A percentile compares a stretch with the other conserved stretches of the same genome.
phyloP scores from a whole-genome alignment of 1,140 invertebrate genomes.

The Eriocheir sinensis region DNA sequence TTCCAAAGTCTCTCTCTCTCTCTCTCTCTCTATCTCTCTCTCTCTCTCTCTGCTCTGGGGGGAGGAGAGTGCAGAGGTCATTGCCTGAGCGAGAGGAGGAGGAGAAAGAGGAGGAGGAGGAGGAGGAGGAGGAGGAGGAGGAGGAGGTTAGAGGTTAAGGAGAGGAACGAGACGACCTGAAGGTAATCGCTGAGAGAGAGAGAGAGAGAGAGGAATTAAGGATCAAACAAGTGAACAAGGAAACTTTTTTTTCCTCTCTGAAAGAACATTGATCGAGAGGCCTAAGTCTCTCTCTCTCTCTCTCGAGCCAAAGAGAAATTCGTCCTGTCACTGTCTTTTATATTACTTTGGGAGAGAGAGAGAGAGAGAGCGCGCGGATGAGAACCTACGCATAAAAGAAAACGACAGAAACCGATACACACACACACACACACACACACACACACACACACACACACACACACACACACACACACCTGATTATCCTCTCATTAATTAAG shows the following conservation, averaged over 20 bases:
- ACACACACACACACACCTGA: too few species aligned
- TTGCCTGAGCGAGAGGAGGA: not conserved
- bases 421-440: too few species aligned
- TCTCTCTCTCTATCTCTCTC: not conserved
- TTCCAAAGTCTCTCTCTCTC: not conserved
- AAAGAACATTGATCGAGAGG: not conserved
- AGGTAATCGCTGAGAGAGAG: not conserved
- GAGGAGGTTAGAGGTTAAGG: not conserved
- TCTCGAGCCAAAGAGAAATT: not conserved
- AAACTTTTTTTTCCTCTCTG: too few species aligned
- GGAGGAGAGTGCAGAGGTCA: not conserved
- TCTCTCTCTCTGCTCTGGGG: not conserved
- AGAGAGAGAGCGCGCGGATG: not conserved
- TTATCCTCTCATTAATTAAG: too few species aligned
- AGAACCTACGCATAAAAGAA: not conserved
- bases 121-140: not conserved
- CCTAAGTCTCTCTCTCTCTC: not conserved
- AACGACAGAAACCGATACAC: too few species aligned
- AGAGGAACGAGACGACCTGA: not conserved
- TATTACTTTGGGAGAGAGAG: not conserved
- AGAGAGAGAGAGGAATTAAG: not conserved
- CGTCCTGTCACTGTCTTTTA: conserved; percentile 3
- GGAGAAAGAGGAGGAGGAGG: not conserved
- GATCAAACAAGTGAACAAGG: too few species aligned
- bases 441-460: too few species aligned